Evolutionary conservation across 2,888 invertebrate species (phyloP).

Genomic region (Iselma pallidipennis): DNA sequence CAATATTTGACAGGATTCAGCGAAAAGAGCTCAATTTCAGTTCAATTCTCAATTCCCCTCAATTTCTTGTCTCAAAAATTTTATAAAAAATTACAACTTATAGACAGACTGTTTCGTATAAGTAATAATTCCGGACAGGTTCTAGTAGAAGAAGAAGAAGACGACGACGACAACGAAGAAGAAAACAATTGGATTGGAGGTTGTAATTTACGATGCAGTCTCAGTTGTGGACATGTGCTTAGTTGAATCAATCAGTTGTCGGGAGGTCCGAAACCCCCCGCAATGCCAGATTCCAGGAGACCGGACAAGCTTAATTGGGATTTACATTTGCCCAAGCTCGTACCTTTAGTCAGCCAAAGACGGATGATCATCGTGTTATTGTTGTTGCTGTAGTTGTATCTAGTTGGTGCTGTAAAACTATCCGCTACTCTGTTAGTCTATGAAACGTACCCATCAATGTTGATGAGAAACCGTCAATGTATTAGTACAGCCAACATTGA

Average conservation of each 20-base stretch:
- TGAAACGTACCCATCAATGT: slow-evolving; percentile 23
- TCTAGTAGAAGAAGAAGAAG: neutral
- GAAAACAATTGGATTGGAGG: slow-evolving; percentile 1
- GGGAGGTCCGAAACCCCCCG: slow-evolving; percentile 47
- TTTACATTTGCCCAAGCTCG: slow-evolving; percentile 53
- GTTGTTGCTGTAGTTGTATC: neutral
- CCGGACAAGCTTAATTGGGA: slow-evolving; percentile 55
- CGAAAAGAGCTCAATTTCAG: neutral
- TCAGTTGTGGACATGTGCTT: slow-evolving; percentile 49
- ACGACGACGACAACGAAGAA: too few relatives aligned
- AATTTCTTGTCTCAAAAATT: neutral
- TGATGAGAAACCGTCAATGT: slow-evolving; percentile 25
- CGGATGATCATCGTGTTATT: slow-evolving; percentile 30
- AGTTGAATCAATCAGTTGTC: slow-evolving; percentile 56
- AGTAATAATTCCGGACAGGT: neutral
- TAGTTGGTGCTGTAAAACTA: neutral
- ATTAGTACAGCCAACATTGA: slow-evolving; percentile 5
- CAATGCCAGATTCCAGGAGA: slow-evolving; percentile 46
- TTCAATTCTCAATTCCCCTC: neutral
- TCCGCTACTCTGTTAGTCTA: neutral
- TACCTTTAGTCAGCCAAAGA: slow-evolving; percentile 40
- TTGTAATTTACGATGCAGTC: slow-evolving; percentile 50
- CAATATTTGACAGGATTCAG: neutral
- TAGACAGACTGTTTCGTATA: neutral
- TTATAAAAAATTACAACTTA: neutral